phyloP scores from a whole-genome alignment of 1,140 invertebrate species.

The Saccostrea cuccullata region DNA sequence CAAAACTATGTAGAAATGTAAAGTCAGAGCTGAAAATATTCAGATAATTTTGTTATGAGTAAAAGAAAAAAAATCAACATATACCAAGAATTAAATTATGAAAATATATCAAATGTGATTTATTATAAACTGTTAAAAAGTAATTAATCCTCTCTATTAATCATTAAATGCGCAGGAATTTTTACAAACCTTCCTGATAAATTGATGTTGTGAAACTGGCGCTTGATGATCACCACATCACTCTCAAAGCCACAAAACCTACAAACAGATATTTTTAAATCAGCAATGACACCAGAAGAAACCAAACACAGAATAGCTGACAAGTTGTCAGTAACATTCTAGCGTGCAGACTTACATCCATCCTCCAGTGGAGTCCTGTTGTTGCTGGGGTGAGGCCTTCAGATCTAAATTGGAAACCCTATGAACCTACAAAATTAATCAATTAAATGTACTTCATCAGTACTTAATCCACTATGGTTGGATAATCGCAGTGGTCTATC shows the following conservation, averaged over 20 bases:
- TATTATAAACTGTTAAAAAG: too few species aligned
- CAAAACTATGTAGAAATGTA: too few species aligned
- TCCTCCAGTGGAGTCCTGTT: constrained; percentile 66
- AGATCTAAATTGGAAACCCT: constrained; percentile 71
- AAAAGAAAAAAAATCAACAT: too few species aligned
- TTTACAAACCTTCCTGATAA: constrained; percentile 20
- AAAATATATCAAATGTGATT: too few species aligned
- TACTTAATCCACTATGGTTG: too few species aligned
- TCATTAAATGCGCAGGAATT: background rate
- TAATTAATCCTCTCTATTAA: too few species aligned
- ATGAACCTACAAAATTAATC: constrained; percentile 60
- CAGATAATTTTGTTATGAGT: too few species aligned
- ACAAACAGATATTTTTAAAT: constrained; percentile 18
- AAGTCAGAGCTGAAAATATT: too few species aligned
- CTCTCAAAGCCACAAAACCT: constrained; percentile 70
- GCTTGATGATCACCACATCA: constrained; percentile 72
- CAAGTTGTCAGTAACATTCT: background rate
- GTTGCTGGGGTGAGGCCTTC: constrained; percentile 62
- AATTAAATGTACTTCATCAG: background rate
- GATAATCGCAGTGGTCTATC: too few species aligned
- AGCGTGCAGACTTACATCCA: constrained; percentile 68
- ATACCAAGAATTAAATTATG: too few species aligned
- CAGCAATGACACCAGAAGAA: background rate
- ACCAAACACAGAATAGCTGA: background rate
- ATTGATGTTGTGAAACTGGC: constrained; percentile 40